Evolutionary conservation across 2,113 vertebrate species (phyloP), one percentile per base, ranked within the genome.

Genomic region (Epinephelus cyanopodus): DNA sequence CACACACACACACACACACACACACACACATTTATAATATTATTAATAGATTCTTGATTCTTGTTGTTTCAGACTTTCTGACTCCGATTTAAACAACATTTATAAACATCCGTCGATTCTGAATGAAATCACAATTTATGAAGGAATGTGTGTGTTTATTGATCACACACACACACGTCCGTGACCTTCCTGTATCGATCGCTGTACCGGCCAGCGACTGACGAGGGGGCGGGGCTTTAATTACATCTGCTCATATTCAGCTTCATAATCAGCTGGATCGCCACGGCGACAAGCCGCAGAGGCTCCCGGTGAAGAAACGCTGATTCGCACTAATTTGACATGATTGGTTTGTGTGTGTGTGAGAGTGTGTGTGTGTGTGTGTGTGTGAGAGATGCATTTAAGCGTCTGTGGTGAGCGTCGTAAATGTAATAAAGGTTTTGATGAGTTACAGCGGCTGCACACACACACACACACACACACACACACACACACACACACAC

Each of bases 321-420:
- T 78, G 85, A 83, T 64, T 75, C 48, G 76, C 48, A 70, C 72
- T 80, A 81, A 84, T 87, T 53, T 76, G 71, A 79, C 25, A 15
- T 47, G 84, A 69, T 42, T 48, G 14, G 33, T 39, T 63, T 13
- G 56, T 48, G 23, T 72, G 58, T 33, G 17, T 63, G 56, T 48
- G 23, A 60, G 58, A n/a, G 17, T 63, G 42, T 42, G 37, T n/a
- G 66, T 70, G 61, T 45, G 62, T 56, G 60, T 7, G 13, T 15
- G 39, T 33, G 14, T 15, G 47, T 42, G 25, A 64, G 56, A 9
- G 17, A 23, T 71, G 57, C 50, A 9, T n/a, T 5, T 23, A 39
- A 23, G 67, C 19, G 29, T 70, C 12, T 29, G 33, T 64, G 63
- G 33, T 1, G 75, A 47, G 57, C 23, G 9, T 64, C 37, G 37